Evolutionary conservation across 2,113 vertebrate species (phyloP), one percentile per base, ranked within the genome.

Genomic region (Pomatorhinus ruficollis): DNA sequence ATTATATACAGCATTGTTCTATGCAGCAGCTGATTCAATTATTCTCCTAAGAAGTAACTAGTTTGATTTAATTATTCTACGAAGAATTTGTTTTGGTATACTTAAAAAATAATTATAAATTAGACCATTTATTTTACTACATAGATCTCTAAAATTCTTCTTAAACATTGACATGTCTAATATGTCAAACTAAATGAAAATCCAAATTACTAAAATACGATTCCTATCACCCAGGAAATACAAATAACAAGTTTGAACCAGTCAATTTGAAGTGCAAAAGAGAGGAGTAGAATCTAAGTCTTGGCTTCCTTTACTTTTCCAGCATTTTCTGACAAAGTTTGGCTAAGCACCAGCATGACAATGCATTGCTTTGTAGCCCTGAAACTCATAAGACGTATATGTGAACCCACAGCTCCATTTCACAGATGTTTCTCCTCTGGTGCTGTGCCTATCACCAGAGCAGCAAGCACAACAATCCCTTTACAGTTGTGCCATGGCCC

Each of bases 391-490:
- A 39, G 7, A 44, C 3, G 7, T n/a, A 16, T 0, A 3, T 12
- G 10, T 45, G 31, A 65, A 37, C 22, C 7, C 54, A 37, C 27
- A 47, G 6, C 17, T 89, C 19, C 30, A 12, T 33, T 86, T 37
- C 47, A 47, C 2, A 63, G 28, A 6, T 19, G 15, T 13, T 72
- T 21, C 9, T 66, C 11, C 37, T 64, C 27, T 5, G 17, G 45
- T 3, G 5, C 21, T 33, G 24, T n/a, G 61, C 11, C 15, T 42
- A 31, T 5, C 25, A 21, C 8, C 59, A 76, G 33, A 84, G 54
- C 1, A 47, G 25, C 11, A 30, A 40, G 44, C 20, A 37, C 5
- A 56, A 22, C 0, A 6, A 37, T 22, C 5, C 5, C 1, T 80
- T 49, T 21, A 22, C 24, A 20, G 10, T 1, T 60, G 10, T 57